Conservation (phyloP, 2,888 invertebrate genomes). For the Dynastes maya region DNA sequence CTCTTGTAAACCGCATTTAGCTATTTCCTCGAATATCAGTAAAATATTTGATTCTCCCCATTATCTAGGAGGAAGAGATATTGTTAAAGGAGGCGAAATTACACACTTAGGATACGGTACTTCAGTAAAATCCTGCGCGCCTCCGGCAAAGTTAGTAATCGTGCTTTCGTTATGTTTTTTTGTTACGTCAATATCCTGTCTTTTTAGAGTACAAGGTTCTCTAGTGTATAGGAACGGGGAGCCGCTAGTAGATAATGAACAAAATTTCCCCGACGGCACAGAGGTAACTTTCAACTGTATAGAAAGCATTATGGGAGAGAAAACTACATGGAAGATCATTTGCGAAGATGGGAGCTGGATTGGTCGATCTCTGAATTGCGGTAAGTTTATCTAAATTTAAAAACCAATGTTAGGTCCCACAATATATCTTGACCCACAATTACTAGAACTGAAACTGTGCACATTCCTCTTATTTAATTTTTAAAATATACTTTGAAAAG, state of each 20-base stretch:
- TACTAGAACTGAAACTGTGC: no score
- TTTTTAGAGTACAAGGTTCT: slow-evolving; percentile 81
- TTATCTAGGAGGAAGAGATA: slow-evolving; percentile 69
- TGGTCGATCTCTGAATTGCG: slow-evolving; percentile 85
- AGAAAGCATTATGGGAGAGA: slow-evolving; percentile 85
- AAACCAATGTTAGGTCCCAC: no score
- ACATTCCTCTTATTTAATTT: no score
- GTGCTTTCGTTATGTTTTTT: background rate
- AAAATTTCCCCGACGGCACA: slow-evolving; percentile 85
- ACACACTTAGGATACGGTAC: slow-evolving; percentile 73
- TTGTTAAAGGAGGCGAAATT: slow-evolving; percentile 74
- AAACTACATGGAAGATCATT: slow-evolving; percentile 87
- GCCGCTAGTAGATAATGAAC: slow-evolving; percentile 77
- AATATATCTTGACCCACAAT: no score
- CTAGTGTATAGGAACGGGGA: slow-evolving; percentile 83
- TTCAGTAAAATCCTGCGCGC: slow-evolving; percentile 74
- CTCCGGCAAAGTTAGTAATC: slow-evolving; percentile 76
- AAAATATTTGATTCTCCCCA: slow-evolving; percentile 63
- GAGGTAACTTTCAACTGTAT: slow-evolving; percentile 90
- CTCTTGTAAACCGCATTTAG: slow-evolving; percentile 68
- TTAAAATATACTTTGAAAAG: no score
- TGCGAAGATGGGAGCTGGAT: slow-evolving; percentile 91
- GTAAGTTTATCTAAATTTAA: slow-evolving; percentile 69
- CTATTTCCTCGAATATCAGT: slow-evolving; percentile 51
- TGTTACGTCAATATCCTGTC: no score